Base-by-base conservation (phyloP, 1,140 invertebrate genomes). In the Meloidogyne exigua region DNA sequence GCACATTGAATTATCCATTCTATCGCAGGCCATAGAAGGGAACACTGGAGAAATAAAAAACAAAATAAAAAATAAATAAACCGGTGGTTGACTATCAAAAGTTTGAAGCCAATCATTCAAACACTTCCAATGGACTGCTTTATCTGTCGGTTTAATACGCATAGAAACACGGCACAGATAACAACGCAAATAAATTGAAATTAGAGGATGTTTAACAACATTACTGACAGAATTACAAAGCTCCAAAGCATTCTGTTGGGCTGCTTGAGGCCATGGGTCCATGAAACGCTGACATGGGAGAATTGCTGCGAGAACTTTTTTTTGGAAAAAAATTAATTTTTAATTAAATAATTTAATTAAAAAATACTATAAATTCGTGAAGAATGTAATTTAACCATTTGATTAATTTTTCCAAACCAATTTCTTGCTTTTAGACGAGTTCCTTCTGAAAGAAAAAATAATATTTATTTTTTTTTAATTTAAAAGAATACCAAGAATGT, bases 391-490 rank as follows among this genome's bases (percentile, higher is more conserved):
- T 98, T 95, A 85, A 95, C 90, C 78, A 98, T 97, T 0, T 95
- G 97, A 2, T 95, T 93, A 87, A 98, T 95, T 91, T 99, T 99
- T 88, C 94, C 98, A 89, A 98, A 95, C 96, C 96, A 99, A 90
- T 99, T 99, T 76, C 94, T 91, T 88, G 95, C 96, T 10, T 94
- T 98, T 89, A 98, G 95, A 88, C 95, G 94, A 0, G 95, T 95
- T 77, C 91, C 90, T 88, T 96, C 94, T 18, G 93, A 91, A 13
- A 95, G 9, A 39, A 25, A 13, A 66, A 28, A 28, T 66, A 28
- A 66, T 23, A 26, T 39, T 39, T 39, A 7, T 10, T 39, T 39
- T 10, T 32, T 3, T 32, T 3, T 3, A 32, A 3, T 7, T 3
- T 0, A 39, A 39, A 39, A 39, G 3, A 39, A 39, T 39, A 66